These are phyloP conservation scores for Lepus europaeus DNA, from an alignment of 2,113 vertebrate genomes.

Conservation along the genomic window DNA sequence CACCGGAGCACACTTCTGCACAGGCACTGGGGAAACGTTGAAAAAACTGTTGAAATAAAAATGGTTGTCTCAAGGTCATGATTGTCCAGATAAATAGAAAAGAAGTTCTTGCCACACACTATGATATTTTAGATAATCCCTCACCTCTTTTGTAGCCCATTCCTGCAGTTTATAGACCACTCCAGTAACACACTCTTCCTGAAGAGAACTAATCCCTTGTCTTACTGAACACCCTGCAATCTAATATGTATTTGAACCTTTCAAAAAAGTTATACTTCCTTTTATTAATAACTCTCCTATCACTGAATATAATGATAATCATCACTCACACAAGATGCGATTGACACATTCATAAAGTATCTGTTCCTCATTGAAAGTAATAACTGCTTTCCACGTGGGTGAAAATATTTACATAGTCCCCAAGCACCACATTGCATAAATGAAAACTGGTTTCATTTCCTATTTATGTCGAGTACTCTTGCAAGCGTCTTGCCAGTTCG, in stretches of 20 bases:
- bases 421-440: not conserved
- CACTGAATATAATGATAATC: not conserved
- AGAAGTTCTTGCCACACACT: slow-evolving; percentile 25
- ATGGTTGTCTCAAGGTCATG: not conserved
- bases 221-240: not conserved
- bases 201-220: not conserved
- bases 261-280: not conserved
- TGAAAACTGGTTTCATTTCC: slow-evolving; percentile 30
- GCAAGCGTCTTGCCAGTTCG: slow-evolving; percentile 83
- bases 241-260: not conserved
- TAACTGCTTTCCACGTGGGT: slow-evolving; percentile 1
- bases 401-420: slow-evolving; percentile 55
- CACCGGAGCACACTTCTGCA: slow-evolving; percentile 30
- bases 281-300: slow-evolving; percentile 48
- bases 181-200: not conserved
- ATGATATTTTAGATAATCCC: not conserved
- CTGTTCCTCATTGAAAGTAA: slow-evolving; percentile 40
- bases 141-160: not conserved
- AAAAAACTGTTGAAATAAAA: slow-evolving; percentile 37
- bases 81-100: slow-evolving; percentile 36
- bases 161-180: not conserved
- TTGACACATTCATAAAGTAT: slow-evolving; percentile 14
- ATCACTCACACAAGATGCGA: not conserved
- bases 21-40: not conserved
- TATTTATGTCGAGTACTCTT: slow-evolving; percentile 80